phyloP scores from a whole-genome alignment of 2,797 vertebrate genomes.

The Schizopygopsis malacanthus region DNA sequence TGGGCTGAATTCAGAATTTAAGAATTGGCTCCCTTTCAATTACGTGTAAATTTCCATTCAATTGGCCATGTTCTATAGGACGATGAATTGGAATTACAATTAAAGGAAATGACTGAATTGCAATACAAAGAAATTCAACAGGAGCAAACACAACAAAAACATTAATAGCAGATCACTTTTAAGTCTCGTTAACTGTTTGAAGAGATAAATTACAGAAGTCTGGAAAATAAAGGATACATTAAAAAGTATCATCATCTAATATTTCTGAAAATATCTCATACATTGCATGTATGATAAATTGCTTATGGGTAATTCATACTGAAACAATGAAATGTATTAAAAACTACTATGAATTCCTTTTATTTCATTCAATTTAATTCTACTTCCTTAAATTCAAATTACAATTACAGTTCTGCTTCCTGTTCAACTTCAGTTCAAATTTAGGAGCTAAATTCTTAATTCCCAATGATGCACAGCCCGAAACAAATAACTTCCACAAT shows the following conservation, averaged over 20 bases:
- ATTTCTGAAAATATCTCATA: neutral
- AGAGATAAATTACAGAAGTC: neutral
- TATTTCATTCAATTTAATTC: neutral
- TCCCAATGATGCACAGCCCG: conserved; percentile 22
- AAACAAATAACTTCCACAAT: neutral
- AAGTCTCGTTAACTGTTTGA: neutral
- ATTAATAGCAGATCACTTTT: neutral
- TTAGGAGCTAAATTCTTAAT: conserved; percentile 10
- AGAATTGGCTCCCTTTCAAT: conserved; percentile 1
- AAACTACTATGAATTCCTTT: neutral
- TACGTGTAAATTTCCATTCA: neutral
- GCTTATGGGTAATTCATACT: neutral
- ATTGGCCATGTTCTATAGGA: neutral
- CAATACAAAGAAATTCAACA: neutral
- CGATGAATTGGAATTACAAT: neutral
- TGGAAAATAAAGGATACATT: neutral
- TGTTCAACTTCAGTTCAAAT: neutral
- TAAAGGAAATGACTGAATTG: neutral
- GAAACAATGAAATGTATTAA: neutral
- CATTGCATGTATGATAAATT: neutral
- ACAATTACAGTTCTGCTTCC: neutral
- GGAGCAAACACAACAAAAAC: neutral
- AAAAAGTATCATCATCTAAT: neutral
- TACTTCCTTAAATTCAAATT: neutral
- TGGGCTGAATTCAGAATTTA: conserved; percentile 24